Evolutionary conservation across 2,888 invertebrate species (phyloP).

Genomic region (Lordiphosa fenestrarum): DNA sequence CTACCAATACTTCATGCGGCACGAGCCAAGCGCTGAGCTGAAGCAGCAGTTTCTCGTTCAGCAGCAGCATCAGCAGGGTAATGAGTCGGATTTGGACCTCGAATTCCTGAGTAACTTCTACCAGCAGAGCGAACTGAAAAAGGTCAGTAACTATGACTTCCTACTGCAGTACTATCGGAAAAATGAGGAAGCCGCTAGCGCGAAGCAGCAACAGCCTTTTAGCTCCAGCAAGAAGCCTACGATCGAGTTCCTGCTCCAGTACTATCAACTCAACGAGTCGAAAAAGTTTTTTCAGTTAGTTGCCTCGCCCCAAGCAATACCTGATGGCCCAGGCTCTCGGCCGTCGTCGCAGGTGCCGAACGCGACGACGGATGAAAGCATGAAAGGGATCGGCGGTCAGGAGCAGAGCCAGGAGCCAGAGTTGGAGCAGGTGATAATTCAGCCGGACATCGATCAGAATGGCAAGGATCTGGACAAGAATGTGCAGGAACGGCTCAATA

Average conservation of each 20-base stretch:
- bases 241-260: constrained; percentile 79
- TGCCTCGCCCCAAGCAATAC: constrained; percentile 79
- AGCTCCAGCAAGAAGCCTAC: constrained; percentile 72
- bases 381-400: constrained; percentile 31
- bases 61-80: constrained; percentile 52
- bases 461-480: constrained; percentile 7
- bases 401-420: constrained; percentile 18
- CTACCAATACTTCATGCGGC: constrained; percentile 78
- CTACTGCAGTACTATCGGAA: constrained; percentile 78
- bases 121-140: constrained; percentile 78
- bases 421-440: neutral
- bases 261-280: constrained; percentile 80
- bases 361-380: constrained; percentile 48
- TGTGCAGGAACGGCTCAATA: constrained; percentile 32
- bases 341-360: constrained; percentile 58
- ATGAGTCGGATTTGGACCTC: constrained; percentile 65
- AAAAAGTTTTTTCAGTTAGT: constrained; percentile 81
- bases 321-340: constrained; percentile 71
- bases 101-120: constrained; percentile 79
- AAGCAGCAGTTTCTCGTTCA: constrained; percentile 67
- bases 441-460: constrained; percentile 7
- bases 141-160: constrained; percentile 78
- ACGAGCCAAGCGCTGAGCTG: constrained; percentile 71
- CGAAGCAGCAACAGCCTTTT: constrained; percentile 43
- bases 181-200: constrained; percentile 69